Base-by-base conservation (phyloP, 2,797 vertebrate genomes). In the Pseudochaenichthys georgianus region DNA sequence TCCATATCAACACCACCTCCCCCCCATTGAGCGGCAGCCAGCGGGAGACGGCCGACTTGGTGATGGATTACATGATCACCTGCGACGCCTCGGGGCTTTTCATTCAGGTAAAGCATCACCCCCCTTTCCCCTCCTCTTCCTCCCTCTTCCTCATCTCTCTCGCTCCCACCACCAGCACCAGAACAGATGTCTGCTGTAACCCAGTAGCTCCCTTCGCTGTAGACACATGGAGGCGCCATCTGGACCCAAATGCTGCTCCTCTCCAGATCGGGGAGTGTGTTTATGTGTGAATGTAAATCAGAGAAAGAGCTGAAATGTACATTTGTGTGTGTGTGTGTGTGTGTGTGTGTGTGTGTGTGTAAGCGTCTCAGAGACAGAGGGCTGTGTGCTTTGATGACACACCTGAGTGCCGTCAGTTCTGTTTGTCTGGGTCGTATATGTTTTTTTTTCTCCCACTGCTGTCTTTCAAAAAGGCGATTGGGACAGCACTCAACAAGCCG, bases 121-220 rank as follows among this genome's bases (percentile, higher is more conserved):
- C 70, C 64, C 68, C 23, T 67, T 10, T 54, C n/a, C 51, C 19
- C 38, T 43, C 15, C 59, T 66, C 75, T 78, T 73, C 79, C 50
- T 15, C 72, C 69, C 84, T 78, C 72, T 76, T 75, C 83, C 78
- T 63, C 76, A 79, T 80, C 87, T 77, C 83, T 90, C 83, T 90
- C 89, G 80, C 87, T 85, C 85, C 74, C 89, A 86, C 81, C 88
- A 92, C 90, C 92, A 93, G 85, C 89, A 92, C 85, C 90, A 90
- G 93, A 96, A 93, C 95, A 96, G 95, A 96, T 95, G 94, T 95
- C 94, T 94, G 93, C 94, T 93, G 94, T 95, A 95, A 95, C 95
- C 94, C 94, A 95, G 94, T 91, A 94, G 94, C 94, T 95, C 94
- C 92, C 94, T 89, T 93, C 84, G 89, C 93, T 94, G 93, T 91